Percentiles rank a stretch among this genome's conserved stretches.
phyloP scores from a whole-genome alignment of 2,113 vertebrate genomes.

The Microcebus jonahi region DNA sequence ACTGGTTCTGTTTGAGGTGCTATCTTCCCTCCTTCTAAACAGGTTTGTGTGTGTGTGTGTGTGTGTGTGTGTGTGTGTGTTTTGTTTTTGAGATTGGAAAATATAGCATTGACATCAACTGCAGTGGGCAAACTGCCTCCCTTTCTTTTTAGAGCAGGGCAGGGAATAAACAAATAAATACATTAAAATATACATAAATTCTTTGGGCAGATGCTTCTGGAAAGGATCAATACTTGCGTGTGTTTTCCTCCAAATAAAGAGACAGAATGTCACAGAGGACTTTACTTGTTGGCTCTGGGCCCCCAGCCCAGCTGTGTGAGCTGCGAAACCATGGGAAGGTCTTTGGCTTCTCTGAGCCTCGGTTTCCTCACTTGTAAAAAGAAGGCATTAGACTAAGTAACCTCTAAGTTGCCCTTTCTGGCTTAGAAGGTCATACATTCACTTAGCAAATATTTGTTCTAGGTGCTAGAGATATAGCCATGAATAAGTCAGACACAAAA shows the following conservation, averaged over 20 bases:
- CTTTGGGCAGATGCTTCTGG: neutral
- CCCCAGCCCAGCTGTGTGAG: neutral
- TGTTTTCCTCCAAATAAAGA: neutral
- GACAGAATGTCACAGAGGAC: neutral
- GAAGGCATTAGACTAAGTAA: neutral
- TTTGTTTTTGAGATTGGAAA: slow-evolving; percentile 57
- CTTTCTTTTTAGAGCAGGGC: neutral
- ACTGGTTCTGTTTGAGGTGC: neutral
- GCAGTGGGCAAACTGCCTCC: neutral
- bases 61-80: neutral
- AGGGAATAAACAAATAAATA: slow-evolving; percentile 14
- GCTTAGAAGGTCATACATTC: neutral
- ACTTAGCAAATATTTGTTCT: neutral
- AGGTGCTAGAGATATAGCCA: neutral
- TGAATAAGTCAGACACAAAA: neutral
- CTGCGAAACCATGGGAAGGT: neutral
- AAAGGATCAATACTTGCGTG: neutral
- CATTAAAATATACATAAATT: neutral
- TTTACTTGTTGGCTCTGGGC: neutral
- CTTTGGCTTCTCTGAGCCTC: neutral
- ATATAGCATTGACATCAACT: neutral
- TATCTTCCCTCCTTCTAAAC: neutral
- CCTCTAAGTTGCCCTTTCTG: neutral
- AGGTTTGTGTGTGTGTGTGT: neutral
- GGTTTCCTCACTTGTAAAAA: neutral